Conservation (phyloP, 2,888 invertebrate genomes). For the Subacronicta megacephala region DNA sequence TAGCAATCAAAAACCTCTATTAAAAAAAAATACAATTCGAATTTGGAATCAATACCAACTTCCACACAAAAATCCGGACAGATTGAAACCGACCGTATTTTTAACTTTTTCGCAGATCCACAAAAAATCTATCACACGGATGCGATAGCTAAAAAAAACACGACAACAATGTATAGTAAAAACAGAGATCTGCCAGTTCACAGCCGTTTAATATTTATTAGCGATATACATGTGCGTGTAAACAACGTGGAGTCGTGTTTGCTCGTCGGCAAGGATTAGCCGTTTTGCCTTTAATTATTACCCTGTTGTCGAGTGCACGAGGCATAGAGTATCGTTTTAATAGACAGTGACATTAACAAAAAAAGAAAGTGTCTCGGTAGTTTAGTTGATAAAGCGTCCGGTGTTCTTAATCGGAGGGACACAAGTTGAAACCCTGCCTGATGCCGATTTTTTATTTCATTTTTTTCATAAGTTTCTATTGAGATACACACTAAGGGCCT, state of each 20-base stretch:
- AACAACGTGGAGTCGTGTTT: slow-evolving; percentile 58
- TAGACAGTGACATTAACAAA: slow-evolving; percentile 18
- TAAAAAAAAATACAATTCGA: too few relatives aligned
- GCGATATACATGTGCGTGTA: slow-evolving; percentile 52
- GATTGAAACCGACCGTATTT: slow-evolving; percentile 3
- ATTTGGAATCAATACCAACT: slow-evolving; percentile 5
- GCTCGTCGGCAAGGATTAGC: slow-evolving; percentile 67
- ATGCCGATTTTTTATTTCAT: too few relatives aligned
- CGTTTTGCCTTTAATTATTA: slow-evolving; percentile 73
- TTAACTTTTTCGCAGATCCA: slow-evolving; percentile 11
- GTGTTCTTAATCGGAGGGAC: too few relatives aligned
- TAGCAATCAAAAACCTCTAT: not conserved
- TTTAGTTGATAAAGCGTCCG: too few relatives aligned
- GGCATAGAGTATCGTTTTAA: slow-evolving; percentile 23
- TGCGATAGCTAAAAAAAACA: slow-evolving; percentile 14
- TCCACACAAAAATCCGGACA: slow-evolving; percentile 5
- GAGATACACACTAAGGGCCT: too few relatives aligned
- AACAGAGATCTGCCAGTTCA: slow-evolving; percentile 34
- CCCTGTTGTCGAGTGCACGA: slow-evolving; percentile 59
- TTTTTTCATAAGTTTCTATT: too few relatives aligned
- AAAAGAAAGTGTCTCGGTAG: too few relatives aligned
- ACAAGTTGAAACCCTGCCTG: too few relatives aligned
- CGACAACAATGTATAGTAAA: slow-evolving; percentile 29
- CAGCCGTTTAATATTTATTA: slow-evolving; percentile 59
- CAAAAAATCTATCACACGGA: slow-evolving; percentile 23